Evolutionary conservation across 2,888 invertebrate species (phyloP).

Genomic region (Ceriagrion tenellum): DNA sequence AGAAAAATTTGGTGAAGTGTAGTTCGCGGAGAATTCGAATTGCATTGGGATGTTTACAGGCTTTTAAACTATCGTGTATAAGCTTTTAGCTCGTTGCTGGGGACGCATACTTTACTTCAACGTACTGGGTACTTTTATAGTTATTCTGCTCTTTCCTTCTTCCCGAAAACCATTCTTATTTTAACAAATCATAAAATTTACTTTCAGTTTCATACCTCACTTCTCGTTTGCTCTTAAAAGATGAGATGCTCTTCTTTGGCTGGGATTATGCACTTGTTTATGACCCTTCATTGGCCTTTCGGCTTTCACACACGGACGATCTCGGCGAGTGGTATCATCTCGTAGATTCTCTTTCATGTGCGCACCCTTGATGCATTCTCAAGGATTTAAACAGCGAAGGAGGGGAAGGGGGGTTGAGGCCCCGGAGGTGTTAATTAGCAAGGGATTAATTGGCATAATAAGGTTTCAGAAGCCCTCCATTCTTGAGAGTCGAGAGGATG

Average conservation of each 20-base stretch:
- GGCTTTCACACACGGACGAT: slow-evolving; percentile 17
- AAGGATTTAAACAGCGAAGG: background rate
- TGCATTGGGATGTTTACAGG: too few species aligned
- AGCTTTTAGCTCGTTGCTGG: too few species aligned
- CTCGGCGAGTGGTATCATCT: background rate
- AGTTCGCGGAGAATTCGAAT: too few species aligned
- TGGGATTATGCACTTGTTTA: slow-evolving; percentile 48
- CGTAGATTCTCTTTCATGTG: background rate
- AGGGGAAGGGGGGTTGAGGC: background rate
- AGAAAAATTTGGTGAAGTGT: too few species aligned
- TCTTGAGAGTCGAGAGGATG: slow-evolving; percentile 19
- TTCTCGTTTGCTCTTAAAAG: background rate
- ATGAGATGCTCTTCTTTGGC: background rate
- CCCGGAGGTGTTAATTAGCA: slow-evolving; percentile 63
- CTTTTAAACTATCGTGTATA: too few species aligned
- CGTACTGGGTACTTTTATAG: background rate
- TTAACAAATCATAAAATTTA: background rate
- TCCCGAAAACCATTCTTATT: background rate
- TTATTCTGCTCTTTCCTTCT: background rate
- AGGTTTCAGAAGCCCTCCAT: slow-evolving; percentile 60
- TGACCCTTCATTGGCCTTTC: slow-evolving; percentile 12
- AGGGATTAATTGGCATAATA: slow-evolving; percentile 60
- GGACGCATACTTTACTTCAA: background rate
- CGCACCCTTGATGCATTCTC: background rate
- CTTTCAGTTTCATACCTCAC: background rate